phyloP scores from a whole-genome alignment of 2,113 vertebrate species.

The Scytalopus superciliaris region DNA sequence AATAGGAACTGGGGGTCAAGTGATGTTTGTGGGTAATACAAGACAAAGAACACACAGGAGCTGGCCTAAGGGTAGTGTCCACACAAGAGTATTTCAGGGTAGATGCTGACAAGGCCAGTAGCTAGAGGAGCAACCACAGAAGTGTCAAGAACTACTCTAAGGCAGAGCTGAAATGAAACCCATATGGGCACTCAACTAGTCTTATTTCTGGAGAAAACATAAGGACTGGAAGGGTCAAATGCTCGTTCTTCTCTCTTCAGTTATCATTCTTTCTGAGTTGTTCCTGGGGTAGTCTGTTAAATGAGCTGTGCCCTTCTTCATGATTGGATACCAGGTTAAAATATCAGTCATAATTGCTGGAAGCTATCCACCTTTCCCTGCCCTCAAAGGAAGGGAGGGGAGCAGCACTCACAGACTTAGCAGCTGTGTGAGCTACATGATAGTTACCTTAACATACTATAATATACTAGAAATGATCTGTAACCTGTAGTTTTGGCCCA shows the following conservation, averaged over 20 bases:
- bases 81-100: not conserved
- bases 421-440: not conserved
- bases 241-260: not conserved
- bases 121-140: not conserved
- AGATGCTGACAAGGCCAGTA: not conserved
- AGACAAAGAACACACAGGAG: not conserved
- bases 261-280: not conserved
- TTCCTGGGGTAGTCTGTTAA: not conserved
- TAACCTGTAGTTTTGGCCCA: not conserved
- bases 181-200: not conserved
- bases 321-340: not conserved
- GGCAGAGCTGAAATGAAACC: not conserved
- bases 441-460: not conserved
- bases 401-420: not conserved
- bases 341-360: not conserved
- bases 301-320: not conserved
- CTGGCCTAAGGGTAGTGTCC: rapidly evolving
- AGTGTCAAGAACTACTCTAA: not conserved
- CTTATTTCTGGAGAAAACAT: not conserved
- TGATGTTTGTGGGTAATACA: not conserved
- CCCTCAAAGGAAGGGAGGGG: not conserved
- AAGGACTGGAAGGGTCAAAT: not conserved
- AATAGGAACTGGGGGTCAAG: not conserved
- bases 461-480: not conserved
- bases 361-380: not conserved